Base-by-base conservation (phyloP, 2,888 invertebrate species). In the Phaedon cochleariae region DNA sequence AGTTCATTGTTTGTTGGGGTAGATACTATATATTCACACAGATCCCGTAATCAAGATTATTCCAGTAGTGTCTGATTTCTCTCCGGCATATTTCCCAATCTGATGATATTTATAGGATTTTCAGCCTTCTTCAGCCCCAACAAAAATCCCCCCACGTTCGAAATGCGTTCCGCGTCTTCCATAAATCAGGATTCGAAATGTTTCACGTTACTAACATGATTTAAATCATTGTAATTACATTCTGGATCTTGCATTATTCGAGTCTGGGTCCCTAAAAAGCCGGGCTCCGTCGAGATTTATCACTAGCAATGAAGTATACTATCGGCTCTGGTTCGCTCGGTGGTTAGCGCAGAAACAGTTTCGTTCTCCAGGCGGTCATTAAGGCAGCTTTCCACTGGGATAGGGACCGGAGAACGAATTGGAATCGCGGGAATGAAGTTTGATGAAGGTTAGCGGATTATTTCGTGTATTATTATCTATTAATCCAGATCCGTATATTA, bases 151-250 rank as follows among this genome's bases (percentile, higher is more conserved):
- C 21, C 5, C 45, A 45, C 45, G 57, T 10, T 57, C 57, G 18
- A 48, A 59, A 59, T 59, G 51, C 59, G 31, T 22, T 59, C 37
- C 37, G 34, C 48, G 59, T 59, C 49, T 45, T 46, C 48, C 29
- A 62, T 62, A 62, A 55, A 62, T 62, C 62, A 62, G 62, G 46
- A 62, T 21, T 49, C 55, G 37, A 59, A 48, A 59, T 62, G 62
- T 62, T 62, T 69, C 69, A 70, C 64, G 58, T 63, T 70, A 64
- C 64, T 69, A 74, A 73, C 73, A 74, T 74, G 73, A 73, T 72
- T 74, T 74, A 74, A 74, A 74, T 74, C 73, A 73, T 73, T 72
- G 74, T 74, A 74, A 74, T 74, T 74, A 74, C 74, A 73, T 74
- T 68, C 64, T 68, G 69, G 72, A 63, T 70, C 73, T 74, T 68